Evolutionary conservation across 2,113 vertebrate genomes (phyloP).

Genomic region (Dasyornis broadbenti): DNA sequence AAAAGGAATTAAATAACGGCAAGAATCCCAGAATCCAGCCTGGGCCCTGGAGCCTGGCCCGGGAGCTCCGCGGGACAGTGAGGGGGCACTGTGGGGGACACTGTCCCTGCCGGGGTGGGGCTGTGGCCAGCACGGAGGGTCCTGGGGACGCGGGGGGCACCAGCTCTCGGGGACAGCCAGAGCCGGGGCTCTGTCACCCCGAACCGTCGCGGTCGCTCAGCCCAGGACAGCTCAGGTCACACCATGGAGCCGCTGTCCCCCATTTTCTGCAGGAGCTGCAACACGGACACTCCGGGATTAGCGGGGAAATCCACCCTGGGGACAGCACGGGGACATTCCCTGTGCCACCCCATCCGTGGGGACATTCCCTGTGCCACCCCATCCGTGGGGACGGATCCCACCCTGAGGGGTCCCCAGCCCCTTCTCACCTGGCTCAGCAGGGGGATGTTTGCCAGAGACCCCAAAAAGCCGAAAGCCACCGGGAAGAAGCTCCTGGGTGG

Average conservation of each 20-base stretch:
- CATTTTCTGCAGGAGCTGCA: constrained; percentile 73
- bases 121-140: rapidly evolving
- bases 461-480: constrained; percentile 77
- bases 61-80: rapidly evolving
- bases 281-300: not conserved
- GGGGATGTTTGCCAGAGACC: constrained; percentile 73
- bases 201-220: rapidly evolving
- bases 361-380: too few species aligned
- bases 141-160: not conserved
- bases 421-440: constrained; percentile 76
- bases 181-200: rapidly evolving
- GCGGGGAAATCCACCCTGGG: not conserved
- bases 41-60: rapidly evolving
- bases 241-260: constrained; percentile 78
- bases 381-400: rapidly evolving
- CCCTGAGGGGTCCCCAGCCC: not conserved
- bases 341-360: not conserved
- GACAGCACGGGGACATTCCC: rapidly evolving
- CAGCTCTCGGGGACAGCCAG: rapidly evolving
- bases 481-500: constrained; percentile 83
- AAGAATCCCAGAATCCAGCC: not conserved
- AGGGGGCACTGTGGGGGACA: not conserved
- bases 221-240: constrained; percentile 3
- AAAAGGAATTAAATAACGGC: not conserved
- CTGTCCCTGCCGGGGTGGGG: rapidly evolving